phyloP scores from a whole-genome alignment of 1,140 invertebrate genomes.

The Cotesia typhae region DNA sequence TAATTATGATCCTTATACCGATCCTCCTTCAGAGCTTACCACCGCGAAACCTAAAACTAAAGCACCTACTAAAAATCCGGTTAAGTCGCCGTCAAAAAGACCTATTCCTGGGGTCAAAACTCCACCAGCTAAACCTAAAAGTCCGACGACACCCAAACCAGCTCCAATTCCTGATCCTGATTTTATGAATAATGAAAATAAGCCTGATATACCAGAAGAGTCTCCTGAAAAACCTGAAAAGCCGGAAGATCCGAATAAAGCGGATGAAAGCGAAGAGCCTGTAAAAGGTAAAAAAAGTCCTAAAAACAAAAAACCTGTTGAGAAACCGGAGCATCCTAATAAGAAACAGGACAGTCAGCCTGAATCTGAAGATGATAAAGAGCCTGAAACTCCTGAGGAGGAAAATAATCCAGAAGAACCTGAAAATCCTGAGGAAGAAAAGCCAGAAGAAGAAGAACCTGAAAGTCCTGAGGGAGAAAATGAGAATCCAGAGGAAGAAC shows the following conservation, averaged over 20 bases:
- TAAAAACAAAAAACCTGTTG: slow-evolving; percentile 18
- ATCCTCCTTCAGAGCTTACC: slow-evolving; percentile 21
- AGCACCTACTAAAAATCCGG: slow-evolving; percentile 25
- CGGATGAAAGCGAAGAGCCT: slow-evolving; percentile 17
- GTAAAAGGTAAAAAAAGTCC: slow-evolving; percentile 12
- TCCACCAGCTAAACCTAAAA: slow-evolving; percentile 23
- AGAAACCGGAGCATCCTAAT: slow-evolving; percentile 16
- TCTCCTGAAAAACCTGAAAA: slow-evolving; percentile 17
- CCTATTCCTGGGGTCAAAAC: slow-evolving; percentile 1
- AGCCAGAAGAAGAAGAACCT: slow-evolving; percentile 7
- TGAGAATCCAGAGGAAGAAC: neutral
- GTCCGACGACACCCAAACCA: slow-evolving; percentile 6
- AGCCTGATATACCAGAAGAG: neutral
- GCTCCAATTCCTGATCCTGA: slow-evolving; percentile 26
- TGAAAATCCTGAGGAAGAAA: slow-evolving; percentile 20
- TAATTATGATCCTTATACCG: slow-evolving; percentile 29
- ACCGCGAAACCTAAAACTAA: slow-evolving; percentile 1
- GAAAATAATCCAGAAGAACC: slow-evolving; percentile 24
- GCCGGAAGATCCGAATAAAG: neutral
- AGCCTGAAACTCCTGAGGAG: slow-evolving; percentile 13
- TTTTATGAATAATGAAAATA: slow-evolving; percentile 7
- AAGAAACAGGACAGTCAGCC: neutral
- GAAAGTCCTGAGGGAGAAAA: too few relatives aligned
- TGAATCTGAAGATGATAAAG: slow-evolving; percentile 12
- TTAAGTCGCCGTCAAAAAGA: slow-evolving; percentile 14